Conservation (phyloP, 2,888 invertebrate genomes). For the Oasisia sp. region DNA sequence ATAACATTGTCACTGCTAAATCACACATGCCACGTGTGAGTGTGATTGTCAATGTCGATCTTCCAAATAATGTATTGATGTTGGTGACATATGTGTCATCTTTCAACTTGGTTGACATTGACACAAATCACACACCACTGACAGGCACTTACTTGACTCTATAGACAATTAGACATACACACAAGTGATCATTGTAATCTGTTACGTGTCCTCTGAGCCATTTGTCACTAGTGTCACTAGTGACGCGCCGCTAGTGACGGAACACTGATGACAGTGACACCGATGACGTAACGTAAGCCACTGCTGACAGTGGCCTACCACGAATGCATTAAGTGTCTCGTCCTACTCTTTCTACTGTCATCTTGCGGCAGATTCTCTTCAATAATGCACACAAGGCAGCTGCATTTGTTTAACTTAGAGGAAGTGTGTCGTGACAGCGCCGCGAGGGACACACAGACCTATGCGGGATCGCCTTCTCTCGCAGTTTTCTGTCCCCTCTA, state of each 20-base stretch:
- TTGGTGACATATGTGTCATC: neutral
- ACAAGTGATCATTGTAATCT: neutral
- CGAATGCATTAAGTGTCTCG: neutral
- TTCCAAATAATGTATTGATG: neutral
- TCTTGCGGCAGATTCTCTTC: neutral
- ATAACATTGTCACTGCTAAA: neutral
- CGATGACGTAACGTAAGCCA: neutral
- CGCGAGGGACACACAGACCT: neutral
- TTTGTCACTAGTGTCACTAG: neutral
- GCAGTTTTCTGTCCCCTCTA: neutral
- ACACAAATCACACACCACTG: neutral
- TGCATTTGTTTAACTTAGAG: neutral
- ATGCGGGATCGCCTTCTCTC: neutral
- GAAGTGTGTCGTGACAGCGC: neutral
- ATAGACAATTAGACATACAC: neutral
- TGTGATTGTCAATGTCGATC: neutral
- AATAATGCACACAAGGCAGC: neutral
- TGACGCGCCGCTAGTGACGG: neutral
- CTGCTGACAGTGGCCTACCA: neutral
- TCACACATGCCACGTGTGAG: neutral
- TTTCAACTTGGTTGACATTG: neutral
- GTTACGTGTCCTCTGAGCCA: neutral
- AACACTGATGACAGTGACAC: neutral
- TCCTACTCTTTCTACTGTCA: neutral
- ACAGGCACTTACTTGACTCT: neutral